Conservation (phyloP, 2,888 invertebrate genomes). For the Hypercompe scribonia region DNA sequence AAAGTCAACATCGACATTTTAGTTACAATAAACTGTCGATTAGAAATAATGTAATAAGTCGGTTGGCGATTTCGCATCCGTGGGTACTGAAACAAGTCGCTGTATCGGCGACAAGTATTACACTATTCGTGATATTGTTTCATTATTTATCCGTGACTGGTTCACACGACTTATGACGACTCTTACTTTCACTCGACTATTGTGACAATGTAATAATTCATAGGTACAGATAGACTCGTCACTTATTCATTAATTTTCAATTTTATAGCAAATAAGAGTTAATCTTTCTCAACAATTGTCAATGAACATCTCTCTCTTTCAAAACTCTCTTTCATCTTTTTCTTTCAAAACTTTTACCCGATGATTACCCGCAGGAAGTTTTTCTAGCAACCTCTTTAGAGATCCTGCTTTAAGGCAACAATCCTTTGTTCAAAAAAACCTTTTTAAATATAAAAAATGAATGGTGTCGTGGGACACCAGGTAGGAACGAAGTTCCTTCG, state of each 20-base stretch:
- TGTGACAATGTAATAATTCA: slow-evolving; percentile 21
- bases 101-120: slow-evolving; percentile 27
- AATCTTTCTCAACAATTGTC: not conserved
- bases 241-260: slow-evolving; percentile 9
- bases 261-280: not conserved
- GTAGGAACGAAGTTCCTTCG: too few species aligned
- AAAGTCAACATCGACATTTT: not conserved
- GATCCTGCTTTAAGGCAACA: too few species aligned
- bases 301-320: not conserved
- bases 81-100: not conserved
- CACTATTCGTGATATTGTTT: slow-evolving; percentile 45
- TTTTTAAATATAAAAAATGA: too few species aligned
- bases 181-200: slow-evolving; percentile 57
- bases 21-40: not conserved
- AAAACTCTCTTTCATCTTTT: too few species aligned
- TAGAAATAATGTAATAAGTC: not conserved
- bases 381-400: too few species aligned
- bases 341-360: too few species aligned
- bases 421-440: too few species aligned
- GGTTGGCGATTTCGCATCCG: not conserved
- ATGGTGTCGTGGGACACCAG: too few species aligned
- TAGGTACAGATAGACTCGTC: slow-evolving; percentile 2
- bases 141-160: slow-evolving; percentile 54
- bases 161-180: slow-evolving; percentile 56
- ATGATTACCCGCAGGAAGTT: too few species aligned